phyloP scores from a whole-genome alignment of 2,113 vertebrate genomes.

The Barbus barbus region DNA sequence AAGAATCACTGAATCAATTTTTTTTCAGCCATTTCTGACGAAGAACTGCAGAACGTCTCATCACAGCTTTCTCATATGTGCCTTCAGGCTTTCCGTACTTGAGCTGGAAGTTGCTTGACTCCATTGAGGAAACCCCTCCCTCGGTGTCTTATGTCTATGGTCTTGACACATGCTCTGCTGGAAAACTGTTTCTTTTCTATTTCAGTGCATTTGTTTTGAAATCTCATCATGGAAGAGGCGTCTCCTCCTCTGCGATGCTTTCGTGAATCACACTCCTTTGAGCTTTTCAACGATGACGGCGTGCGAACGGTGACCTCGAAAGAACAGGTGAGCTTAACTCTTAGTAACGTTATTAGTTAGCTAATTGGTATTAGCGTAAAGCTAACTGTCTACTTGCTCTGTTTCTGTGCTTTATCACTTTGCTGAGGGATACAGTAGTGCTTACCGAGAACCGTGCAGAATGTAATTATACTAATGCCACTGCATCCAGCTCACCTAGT shows the following conservation, averaged over 20 bases:
- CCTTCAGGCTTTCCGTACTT: slow-evolving; percentile 29
- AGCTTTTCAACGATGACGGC: slow-evolving; percentile 71
- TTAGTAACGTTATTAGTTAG: slow-evolving; percentile 13
- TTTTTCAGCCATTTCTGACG: no score
- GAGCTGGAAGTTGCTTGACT: slow-evolving; percentile 12
- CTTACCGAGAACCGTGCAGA: not conserved
- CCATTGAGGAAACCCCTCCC: slow-evolving; percentile 2
- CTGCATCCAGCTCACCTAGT: not conserved
- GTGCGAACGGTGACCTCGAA: slow-evolving; percentile 74
- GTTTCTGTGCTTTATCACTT: not conserved
- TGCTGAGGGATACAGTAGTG: not conserved
- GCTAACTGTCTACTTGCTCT: not conserved
- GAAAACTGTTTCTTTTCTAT: not conserved
- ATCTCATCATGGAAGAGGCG: slow-evolving; percentile 63
- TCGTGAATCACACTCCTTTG: slow-evolving; percentile 62
- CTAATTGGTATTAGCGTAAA: not conserved
- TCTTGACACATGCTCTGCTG: slow-evolving; percentile 7
- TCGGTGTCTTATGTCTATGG: no score
- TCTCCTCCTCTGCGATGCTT: slow-evolving; percentile 69
- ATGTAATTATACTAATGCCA: not conserved
- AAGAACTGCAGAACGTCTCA: not conserved
- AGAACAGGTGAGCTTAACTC: slow-evolving; percentile 73
- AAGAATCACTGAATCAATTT: not conserved
- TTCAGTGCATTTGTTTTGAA: not conserved
- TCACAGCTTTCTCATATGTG: not conserved